Evolutionary conservation across 2,888 invertebrate genomes (phyloP).

Genomic region (Nowickia ferox): DNA sequence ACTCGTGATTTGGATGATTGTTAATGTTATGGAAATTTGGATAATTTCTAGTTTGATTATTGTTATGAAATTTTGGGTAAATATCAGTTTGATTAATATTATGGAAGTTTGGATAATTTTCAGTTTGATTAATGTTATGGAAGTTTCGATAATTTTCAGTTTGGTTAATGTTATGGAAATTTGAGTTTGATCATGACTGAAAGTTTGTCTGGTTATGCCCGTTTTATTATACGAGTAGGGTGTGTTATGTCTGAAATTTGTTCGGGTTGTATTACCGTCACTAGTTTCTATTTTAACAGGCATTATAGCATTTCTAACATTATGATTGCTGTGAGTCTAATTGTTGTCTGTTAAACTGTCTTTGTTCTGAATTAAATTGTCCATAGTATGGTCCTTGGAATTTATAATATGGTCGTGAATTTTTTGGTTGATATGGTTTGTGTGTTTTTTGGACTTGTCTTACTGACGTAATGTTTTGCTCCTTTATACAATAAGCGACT

Average conservation of each 20-base stretch:
- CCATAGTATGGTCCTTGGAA: slow-evolving; percentile 6
- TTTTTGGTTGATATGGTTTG: neutral
- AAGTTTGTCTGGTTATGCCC: slow-evolving; percentile 9
- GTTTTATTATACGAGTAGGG: slow-evolving; percentile 5
- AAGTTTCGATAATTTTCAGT: no score
- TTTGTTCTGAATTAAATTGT: slow-evolving; percentile 9
- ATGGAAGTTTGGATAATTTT: no score
- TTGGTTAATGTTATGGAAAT: no score
- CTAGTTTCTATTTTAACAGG: slow-evolving; percentile 2
- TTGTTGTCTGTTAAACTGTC: slow-evolving; percentile 4
- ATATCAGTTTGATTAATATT: no score
- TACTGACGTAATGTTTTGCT: slow-evolving; percentile 30
- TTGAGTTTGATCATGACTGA: slow-evolving; percentile 4
- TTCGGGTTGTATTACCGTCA: slow-evolving; percentile 9
- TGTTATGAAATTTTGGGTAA: neutral
- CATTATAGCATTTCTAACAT: slow-evolving; percentile 1
- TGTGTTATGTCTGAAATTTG: neutral
- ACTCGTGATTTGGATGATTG: neutral
- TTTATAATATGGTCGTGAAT: neutral
- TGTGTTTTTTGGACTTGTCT: slow-evolving; percentile 1
- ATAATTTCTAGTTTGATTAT: neutral
- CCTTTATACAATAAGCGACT: slow-evolving; percentile 40
- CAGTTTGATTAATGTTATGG: no score
- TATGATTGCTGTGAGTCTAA: neutral
- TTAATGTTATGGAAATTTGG: slow-evolving; percentile 19